Percentiles rank a stretch among this genome's conserved stretches.
phyloP scores from a whole-genome alignment of 2,888 invertebrate species.

The Caenorhabditis japonica region DNA sequence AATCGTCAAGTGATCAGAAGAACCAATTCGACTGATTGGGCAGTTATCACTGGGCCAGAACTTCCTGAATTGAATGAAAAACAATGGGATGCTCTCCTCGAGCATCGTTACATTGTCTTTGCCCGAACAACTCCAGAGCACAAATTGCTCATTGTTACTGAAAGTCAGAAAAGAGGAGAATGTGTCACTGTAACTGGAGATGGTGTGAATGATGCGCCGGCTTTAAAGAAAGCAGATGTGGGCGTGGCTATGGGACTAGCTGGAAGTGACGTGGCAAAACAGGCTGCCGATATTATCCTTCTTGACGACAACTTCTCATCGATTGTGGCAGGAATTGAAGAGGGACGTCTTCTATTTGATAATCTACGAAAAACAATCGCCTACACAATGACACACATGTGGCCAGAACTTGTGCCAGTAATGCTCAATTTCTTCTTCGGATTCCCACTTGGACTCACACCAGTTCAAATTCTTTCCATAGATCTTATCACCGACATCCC shows the following conservation, averaged over 20 bases:
- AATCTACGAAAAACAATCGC: constrained; percentile 67
- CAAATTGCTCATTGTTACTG: constrained; percentile 59
- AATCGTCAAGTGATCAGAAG: constrained; percentile 30
- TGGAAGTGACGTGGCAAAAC: constrained; percentile 70
- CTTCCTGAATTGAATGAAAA: constrained; percentile 49
- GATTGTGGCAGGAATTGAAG: constrained; percentile 61
- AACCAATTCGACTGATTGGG: constrained; percentile 53
- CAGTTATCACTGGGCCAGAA: constrained; percentile 59
- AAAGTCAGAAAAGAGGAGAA: constrained; percentile 60
- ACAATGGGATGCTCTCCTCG: constrained; percentile 56
- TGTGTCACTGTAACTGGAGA: constrained; percentile 62
- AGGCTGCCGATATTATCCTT: constrained; percentile 69
- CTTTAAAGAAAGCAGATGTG: constrained; percentile 67
- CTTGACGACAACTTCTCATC: constrained; percentile 68
- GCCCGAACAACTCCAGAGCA: constrained; percentile 65
- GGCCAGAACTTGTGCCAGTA: constrained; percentile 74
- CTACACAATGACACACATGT: constrained; percentile 72
- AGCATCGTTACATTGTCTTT: constrained; percentile 58
- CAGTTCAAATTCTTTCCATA: constrained; percentile 71
- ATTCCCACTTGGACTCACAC: constrained; percentile 71
- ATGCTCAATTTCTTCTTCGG: constrained; percentile 73
- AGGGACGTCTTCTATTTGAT: constrained; percentile 60
- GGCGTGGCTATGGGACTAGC: constrained; percentile 69
- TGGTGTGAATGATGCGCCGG: constrained; percentile 64
- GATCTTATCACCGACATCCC: constrained; percentile 73